Percentiles rank a stretch among this genome's conserved stretches.
These are phyloP conservation scores for Nephrocerus scutellatus DNA, from an alignment of 2,888 invertebrate genomes.

Conservation along the genomic window DNA sequence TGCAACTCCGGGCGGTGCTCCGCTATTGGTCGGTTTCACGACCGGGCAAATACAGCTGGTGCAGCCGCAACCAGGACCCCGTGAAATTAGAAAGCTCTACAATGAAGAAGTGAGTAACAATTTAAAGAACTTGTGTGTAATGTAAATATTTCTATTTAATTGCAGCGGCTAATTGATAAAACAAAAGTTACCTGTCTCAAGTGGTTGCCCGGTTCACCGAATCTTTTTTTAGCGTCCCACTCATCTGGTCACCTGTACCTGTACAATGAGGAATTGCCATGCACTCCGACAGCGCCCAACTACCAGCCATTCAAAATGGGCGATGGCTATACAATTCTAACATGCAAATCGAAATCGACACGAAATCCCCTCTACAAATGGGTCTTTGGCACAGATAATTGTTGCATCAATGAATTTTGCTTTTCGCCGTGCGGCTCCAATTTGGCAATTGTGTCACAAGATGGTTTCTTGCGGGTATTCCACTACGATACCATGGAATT, in stretches of 20 bases:
- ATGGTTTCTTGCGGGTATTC: conserved; percentile 91
- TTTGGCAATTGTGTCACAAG: conserved; percentile 89
- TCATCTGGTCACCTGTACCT: conserved; percentile 94
- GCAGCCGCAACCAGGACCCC: conserved; percentile 95
- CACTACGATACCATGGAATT: conserved; percentile 97
- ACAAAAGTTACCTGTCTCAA: conserved; percentile 81
- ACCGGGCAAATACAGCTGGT: conserved; percentile 97
- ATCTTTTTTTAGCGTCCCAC: conserved; percentile 90
- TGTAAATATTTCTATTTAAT: conserved; percentile 7
- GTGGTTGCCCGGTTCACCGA: conserved; percentile 94
- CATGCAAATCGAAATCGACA: conserved; percentile 93
- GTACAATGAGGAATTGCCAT: conserved; percentile 91
- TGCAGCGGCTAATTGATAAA: conserved; percentile 48
- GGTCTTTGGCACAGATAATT: conserved; percentile 74
- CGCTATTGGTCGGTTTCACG: conserved; percentile 92
- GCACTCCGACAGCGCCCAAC: conserved; percentile 82
- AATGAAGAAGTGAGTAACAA: conserved; percentile 81
- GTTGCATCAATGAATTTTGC: conserved; percentile 90
- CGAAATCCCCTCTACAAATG: conserved; percentile 92
- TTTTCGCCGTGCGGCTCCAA: conserved; percentile 93
- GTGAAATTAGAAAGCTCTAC: conserved; percentile 91
- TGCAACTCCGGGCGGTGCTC: conserved; percentile 75
- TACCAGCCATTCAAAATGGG: conserved; percentile 95
- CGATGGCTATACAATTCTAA: conserved; percentile 88
- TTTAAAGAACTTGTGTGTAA: not conserved